Percentiles rank a stretch among this genome's conserved stretches.
Conservation (phyloP, 2,888 invertebrate genomes). For the Cartodere bifasciata region DNA sequence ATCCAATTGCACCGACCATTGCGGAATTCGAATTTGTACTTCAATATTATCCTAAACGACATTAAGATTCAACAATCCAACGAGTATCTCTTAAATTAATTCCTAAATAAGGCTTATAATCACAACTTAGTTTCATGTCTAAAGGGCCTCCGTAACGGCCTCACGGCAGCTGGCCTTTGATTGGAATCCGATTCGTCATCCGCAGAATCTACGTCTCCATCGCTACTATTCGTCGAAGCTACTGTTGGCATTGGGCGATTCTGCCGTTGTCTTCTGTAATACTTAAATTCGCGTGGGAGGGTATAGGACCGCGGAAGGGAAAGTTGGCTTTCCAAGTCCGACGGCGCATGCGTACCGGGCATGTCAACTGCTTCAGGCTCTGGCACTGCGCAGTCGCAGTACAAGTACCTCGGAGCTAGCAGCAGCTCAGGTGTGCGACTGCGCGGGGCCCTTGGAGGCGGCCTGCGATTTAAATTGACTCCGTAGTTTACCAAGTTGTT, state of each 20-base stretch:
- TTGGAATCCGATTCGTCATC: conserved; percentile 45
- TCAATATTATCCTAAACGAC: no score
- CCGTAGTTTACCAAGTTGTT: conserved; percentile 34
- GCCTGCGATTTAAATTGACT: conserved; percentile 29
- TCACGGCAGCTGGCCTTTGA: conserved; percentile 30
- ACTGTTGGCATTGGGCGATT: conserved; percentile 52
- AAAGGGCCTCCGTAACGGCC: conserved; percentile 34
- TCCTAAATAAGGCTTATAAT: no score
- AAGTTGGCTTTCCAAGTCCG: conserved; percentile 67
- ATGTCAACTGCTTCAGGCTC: conserved; percentile 28
- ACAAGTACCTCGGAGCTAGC: conserved; percentile 60
- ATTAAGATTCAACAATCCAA: no score
- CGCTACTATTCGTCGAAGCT: conserved; percentile 75
- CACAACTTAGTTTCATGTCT: conserved; percentile 50
- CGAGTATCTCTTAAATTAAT: no score
- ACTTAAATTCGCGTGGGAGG: conserved; percentile 73
- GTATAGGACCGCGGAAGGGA: conserved; percentile 77
- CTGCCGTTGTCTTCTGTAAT: conserved; percentile 43
- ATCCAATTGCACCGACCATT: no score
- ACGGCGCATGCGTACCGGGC: conserved; percentile 33
- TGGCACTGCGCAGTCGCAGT: conserved; percentile 37
- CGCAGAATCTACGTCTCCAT: conserved; percentile 74
- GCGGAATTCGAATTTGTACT: no score
- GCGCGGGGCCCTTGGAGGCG: conserved; percentile 33
- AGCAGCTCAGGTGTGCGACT: conserved; percentile 69